Base-by-base conservation (phyloP, 2,888 invertebrate species). In the Unio delphinus region DNA sequence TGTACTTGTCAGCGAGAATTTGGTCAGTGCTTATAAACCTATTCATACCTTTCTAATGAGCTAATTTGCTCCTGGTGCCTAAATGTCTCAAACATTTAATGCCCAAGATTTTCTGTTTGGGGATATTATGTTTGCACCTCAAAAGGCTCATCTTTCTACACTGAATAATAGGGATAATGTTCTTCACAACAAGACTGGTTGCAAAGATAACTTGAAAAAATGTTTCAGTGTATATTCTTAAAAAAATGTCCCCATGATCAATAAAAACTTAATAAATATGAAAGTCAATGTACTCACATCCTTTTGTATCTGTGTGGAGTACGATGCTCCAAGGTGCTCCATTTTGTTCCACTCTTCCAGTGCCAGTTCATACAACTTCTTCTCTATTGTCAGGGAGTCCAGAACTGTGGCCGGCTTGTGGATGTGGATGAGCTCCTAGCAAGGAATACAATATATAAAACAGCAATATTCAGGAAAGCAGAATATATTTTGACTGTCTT, bases 251-350 rank as follows among this genome's bases (percentile, higher is more conserved):
- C 4, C 28, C 34, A 58, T 18, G 56, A 58, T 26, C 55, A 65
- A 34, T 55, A 4, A 23, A 18, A 65, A 26, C 18, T 26, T 18
- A 57, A 18, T 34, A 55, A 8, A 45, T 20, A 65, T 7, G 7
- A 26, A 30, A 28, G 20, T 45, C 11, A 63, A 20, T 23, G 26
- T 5, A 70, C 88, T 81, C 74, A 90, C 89, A 81, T 90, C 89
- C 80, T 86, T 87, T 73, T 89, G 89, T 45, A 87, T 74, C 71
- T 88, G 85, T 20, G 78, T 75, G 1, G 87, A 82, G 76, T 80
- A 90, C 6, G 83, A 76, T 3, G 74, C 68, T 7, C 90, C 89
- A 6, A 85, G 72, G 30, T 74, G 76, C 7, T 83, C 83, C 83
- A 89, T 79, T 30, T 69, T 75, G 57, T 83, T 82, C 87, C 87